Base-by-base conservation (phyloP, 2,113 vertebrate genomes). In the Nycticebus coucang region DNA sequence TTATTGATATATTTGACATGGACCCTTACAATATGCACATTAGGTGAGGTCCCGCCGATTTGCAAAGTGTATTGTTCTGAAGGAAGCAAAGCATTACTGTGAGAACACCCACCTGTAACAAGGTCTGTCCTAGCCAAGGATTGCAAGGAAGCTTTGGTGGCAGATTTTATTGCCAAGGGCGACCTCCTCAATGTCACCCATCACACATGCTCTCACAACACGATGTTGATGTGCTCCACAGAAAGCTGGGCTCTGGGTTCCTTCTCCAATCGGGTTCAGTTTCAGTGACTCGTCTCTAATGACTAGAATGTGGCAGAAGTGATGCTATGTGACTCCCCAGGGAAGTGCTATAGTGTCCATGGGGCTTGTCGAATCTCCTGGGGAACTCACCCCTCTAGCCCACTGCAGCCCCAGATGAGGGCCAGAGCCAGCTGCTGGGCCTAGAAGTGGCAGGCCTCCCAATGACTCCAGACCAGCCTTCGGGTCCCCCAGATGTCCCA, bases 311-410 rank as follows among this genome's bases (percentile, higher is more conserved):
- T 21, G 50, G 24, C 18, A 21, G 8, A 19, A 1, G 7, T 18
- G 62, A 11, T 6, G 12, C 80, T 3, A 1, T 15, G 77, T n/a
- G 66, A 60, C 66, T n/a, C 14, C 66, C 37, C 8, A 8, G 35
- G 28, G 1, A 15, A 15, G 14, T 0, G 55, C 37, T 1, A 5
- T 0, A 0, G 62, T 72, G 35, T 55, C 59, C 2, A 2, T 11
- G 74, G 10, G 60, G 33, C 15, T 26, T 18, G 24, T 28, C 5
- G 28, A 41, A 60, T 24, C n/a, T 81, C 18, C 0, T 0, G 64
- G 35, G 64, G 24, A 62, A 4, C 7, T 26, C 41, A 3, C 14
- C n/a, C 1, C 7, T 1, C 11, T 62, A 69, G 8, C 17, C 88
- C 50, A 12, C 72, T 11, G 22, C 41, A n/a, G 53, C 30, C 30